Evolutionary conservation across 2,113 vertebrate genomes (phyloP).

Genomic region (Athene noctua): DNA sequence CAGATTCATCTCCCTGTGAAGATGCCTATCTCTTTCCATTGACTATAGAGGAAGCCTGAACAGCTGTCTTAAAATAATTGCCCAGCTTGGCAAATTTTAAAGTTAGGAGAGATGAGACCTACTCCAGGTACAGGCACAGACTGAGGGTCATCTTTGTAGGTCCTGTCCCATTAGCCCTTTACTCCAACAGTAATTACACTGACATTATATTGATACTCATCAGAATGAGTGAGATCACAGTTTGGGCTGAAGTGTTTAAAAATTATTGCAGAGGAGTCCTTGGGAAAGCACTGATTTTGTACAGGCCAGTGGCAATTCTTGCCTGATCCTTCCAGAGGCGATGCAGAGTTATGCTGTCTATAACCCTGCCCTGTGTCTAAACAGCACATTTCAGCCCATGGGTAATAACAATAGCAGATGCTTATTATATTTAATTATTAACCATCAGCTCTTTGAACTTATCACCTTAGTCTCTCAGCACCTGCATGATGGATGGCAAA

Average conservation of each 20-base stretch:
- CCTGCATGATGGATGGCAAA: conserved; percentile 34
- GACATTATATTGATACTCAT: neutral
- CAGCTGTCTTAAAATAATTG: neutral
- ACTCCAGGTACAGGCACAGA: neutral
- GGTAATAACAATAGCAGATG: conserved; percentile 52
- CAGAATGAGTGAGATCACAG: neutral
- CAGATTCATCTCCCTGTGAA: neutral
- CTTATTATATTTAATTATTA: conserved; percentile 64
- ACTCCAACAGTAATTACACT: neutral
- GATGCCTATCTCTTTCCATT: neutral
- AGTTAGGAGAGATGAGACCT: neutral
- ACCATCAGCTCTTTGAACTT: conserved; percentile 63
- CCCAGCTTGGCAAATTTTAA: neutral
- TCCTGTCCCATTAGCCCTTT: neutral
- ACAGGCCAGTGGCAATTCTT: neutral
- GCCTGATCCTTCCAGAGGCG: neutral
- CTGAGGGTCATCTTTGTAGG: neutral
- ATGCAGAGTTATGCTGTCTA: neutral
- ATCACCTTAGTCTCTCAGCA: conserved; percentile 47
- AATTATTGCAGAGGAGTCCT: neutral
- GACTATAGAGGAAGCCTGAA: neutral
- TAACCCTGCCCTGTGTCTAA: neutral
- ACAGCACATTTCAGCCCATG: conserved; percentile 8
- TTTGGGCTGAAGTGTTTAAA: neutral
- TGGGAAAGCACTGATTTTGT: neutral